phyloP scores from a whole-genome alignment of 2,888 invertebrate species.

The Zaprionus obscuricornis region DNA sequence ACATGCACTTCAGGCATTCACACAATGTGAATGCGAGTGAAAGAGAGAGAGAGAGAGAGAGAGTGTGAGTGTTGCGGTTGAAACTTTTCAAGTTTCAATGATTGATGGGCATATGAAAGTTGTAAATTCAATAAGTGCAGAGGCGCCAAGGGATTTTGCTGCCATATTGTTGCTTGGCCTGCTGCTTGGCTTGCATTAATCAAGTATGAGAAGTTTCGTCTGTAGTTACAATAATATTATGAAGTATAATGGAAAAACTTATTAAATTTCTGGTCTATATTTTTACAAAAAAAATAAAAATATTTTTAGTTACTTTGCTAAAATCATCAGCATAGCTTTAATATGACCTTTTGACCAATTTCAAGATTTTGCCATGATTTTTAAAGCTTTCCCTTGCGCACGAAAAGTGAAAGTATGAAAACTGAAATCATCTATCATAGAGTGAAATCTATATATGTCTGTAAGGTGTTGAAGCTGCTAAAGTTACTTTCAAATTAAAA shows the following conservation, averaged over 20 bases:
- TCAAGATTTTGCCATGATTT: too few species aligned
- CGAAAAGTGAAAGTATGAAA: constrained; percentile 15
- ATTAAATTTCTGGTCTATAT: too few species aligned
- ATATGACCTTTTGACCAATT: too few species aligned
- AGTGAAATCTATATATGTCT: constrained; percentile 8
- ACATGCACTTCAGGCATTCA: constrained; percentile 30
- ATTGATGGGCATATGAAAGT: constrained; percentile 40
- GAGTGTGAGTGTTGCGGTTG: neutral
- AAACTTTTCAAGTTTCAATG: constrained; percentile 33
- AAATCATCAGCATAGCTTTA: too few species aligned
- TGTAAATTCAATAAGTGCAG: constrained; percentile 23
- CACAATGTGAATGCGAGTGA: neutral
- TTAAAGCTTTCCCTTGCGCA: too few species aligned
- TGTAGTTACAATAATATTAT: too few species aligned
- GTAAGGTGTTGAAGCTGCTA: constrained; percentile 4
- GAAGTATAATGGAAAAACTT: too few species aligned
- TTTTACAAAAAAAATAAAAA: too few species aligned
- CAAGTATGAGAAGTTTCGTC: constrained; percentile 21
- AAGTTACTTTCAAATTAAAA: constrained; percentile 54
- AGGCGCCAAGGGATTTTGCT: too few species aligned
- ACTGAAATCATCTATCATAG: constrained; percentile 62
- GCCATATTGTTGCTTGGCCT: too few species aligned
- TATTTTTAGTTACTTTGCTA: too few species aligned
- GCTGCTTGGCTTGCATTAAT: constrained; percentile 28
- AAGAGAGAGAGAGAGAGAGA: neutral